phyloP scores from a whole-genome alignment of 64 coral and sea anemone genomes.

The Montipora sp. region DNA sequence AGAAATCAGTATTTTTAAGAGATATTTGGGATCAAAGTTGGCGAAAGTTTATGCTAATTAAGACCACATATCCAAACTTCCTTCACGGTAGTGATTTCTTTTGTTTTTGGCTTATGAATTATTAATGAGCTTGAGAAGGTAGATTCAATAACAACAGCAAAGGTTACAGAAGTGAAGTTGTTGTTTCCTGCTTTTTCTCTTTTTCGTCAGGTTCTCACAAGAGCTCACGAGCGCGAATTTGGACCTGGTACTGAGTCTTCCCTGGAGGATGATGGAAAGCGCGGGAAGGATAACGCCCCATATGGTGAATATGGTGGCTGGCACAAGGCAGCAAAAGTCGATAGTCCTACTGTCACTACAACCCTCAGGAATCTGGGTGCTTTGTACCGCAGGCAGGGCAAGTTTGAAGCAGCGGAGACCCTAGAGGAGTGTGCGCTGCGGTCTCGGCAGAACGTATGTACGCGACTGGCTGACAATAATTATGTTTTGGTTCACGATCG shows the following conservation, averaged over 20 bases:
- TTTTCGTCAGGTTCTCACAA: conserved; percentile 77
- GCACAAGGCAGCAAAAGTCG: conserved; percentile 98
- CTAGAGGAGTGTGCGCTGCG: conserved; percentile 94
- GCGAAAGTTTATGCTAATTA: no score
- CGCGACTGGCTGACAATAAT: neutral
- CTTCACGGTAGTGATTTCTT: no score
- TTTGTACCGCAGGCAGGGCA: conserved; percentile 94
- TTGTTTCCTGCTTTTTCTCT: no score
- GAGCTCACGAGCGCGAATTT: conserved; percentile 97
- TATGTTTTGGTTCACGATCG: neutral
- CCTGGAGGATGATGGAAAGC: conserved; percentile 90
- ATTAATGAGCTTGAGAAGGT: no score
- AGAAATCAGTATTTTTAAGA: no score
- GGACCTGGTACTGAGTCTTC: conserved; percentile 84
- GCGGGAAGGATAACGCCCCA: conserved; percentile 97
- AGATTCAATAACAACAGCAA: no score
- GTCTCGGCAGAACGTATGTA: conserved; percentile 80
- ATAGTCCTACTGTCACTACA: conserved; percentile 97
- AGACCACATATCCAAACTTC: no score
- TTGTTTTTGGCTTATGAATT: no score
- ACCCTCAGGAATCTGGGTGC: conserved; percentile 96
- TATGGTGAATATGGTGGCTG: conserved; percentile 98
- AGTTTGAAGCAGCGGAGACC: conserved; percentile 97
- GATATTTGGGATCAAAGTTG: no score
- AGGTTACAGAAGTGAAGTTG: no score